These are phyloP conservation scores for Berghia stephanieae DNA, from an alignment of 1,140 invertebrate genomes.

Conservation along the genomic window DNA sequence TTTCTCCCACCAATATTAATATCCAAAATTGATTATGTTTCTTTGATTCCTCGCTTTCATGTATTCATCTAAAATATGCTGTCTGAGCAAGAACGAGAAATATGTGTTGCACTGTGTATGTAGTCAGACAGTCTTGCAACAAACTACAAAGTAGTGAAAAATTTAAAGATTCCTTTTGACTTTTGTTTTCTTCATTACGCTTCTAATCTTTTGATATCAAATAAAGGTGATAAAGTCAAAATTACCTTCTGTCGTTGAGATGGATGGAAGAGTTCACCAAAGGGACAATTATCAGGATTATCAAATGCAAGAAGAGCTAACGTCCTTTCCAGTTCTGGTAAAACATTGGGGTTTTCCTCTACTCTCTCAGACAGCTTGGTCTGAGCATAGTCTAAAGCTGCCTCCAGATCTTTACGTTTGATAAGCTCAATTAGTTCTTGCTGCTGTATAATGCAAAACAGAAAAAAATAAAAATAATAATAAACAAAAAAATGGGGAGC, in stretches of 20 bases:
- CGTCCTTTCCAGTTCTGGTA: constrained; percentile 77
- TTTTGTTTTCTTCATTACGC: too few species aligned
- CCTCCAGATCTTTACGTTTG: constrained; percentile 87
- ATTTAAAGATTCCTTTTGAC: too few species aligned
- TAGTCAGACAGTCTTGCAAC: too few species aligned
- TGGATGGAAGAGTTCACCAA: constrained; percentile 85
- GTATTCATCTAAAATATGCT: too few species aligned
- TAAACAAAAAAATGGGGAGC: not conserved
- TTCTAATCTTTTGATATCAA: too few species aligned
- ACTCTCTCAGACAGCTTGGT: constrained; percentile 90
- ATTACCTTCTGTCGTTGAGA: constrained; percentile 79
- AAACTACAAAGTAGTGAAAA: too few species aligned
- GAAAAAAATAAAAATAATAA: not conserved
- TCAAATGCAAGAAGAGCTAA: constrained; percentile 95
- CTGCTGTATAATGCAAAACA: constrained; percentile 74
- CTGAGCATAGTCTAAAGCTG: constrained; percentile 94
- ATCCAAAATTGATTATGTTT: too few species aligned
- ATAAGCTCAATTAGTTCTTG: constrained; percentile 95
- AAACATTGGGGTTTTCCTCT: constrained; percentile 80
- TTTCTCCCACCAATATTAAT: too few species aligned
- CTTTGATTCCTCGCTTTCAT: too few species aligned
- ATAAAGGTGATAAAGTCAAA: too few species aligned
- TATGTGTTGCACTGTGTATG: too few species aligned
- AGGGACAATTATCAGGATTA: constrained; percentile 92
- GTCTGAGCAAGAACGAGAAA: too few species aligned